Conservation (phyloP, 1,140 invertebrate species). For the Helicoverpa armigera region DNA sequence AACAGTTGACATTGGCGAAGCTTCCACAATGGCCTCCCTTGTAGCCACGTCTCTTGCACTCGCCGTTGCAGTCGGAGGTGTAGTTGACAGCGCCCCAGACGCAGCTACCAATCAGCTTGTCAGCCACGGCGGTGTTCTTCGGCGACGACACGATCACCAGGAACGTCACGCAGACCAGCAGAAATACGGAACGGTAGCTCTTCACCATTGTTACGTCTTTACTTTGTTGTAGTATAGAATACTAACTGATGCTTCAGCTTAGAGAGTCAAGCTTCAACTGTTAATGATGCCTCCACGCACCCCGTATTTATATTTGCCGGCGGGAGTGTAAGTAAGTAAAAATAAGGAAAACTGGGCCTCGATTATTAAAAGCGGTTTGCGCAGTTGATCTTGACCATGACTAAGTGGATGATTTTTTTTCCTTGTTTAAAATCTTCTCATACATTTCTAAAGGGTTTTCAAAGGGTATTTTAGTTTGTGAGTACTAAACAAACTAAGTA, state of each 20-base stretch:
- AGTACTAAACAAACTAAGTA: too few relatives aligned
- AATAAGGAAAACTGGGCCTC: too few relatives aligned
- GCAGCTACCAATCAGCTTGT: conserved; percentile 59
- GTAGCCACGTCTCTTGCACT: conserved; percentile 60
- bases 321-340: too few relatives aligned
- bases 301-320: neutral
- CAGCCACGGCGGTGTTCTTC: conserved; percentile 47
- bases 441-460: too few relatives aligned
- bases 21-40: conserved; percentile 61
- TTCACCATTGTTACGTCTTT: neutral
- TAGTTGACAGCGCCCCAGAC: conserved; percentile 61
- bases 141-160: conserved; percentile 55
- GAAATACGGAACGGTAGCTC: conserved; percentile 40
- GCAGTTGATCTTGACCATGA: too few relatives aligned
- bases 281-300: neutral
- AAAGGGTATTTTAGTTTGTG: too few relatives aligned
- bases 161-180: conserved; percentile 56
- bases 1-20: conserved; percentile 62
- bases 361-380: too few relatives aligned
- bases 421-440: too few relatives aligned
- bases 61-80: conserved; percentile 57
- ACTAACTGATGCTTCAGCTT: conserved; percentile 1
- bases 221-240: neutral
- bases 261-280: neutral
- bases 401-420: too few relatives aligned